Evolutionary conservation across 2,113 vertebrate species (phyloP).

Genomic region (Tor tambroides): DNA sequence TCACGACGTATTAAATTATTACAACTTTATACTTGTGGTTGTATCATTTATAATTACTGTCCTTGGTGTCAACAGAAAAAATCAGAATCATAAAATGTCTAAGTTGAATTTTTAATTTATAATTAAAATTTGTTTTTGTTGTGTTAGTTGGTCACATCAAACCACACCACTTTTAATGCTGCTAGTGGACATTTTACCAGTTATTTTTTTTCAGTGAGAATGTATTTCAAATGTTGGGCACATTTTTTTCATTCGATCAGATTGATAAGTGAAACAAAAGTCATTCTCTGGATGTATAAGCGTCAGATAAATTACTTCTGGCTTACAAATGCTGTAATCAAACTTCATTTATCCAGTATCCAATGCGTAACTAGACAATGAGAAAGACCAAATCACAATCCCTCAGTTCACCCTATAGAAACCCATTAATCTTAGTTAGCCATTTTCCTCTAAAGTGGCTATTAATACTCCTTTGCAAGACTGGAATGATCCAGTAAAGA

Average conservation of each 20-base stretch:
- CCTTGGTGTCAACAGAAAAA: too few species aligned
- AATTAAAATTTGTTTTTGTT: neutral
- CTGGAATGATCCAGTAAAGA: neutral
- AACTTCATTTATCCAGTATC: neutral
- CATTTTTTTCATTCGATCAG: neutral
- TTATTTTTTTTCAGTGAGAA: neutral
- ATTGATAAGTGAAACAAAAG: neutral
- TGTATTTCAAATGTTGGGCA: neutral
- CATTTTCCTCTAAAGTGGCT: conserved; percentile 10
- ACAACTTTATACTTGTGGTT: too few species aligned
- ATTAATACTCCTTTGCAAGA: conserved; percentile 17
- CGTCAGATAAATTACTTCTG: conserved; percentile 1
- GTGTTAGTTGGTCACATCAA: neutral
- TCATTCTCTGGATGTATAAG: neutral
- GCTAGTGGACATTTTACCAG: neutral
- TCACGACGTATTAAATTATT: too few species aligned
- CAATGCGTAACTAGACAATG: neutral
- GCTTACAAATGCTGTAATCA: conserved; percentile 21
- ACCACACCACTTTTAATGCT: neutral
- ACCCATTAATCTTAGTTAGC: neutral
- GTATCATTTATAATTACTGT: too few species aligned
- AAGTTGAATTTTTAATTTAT: too few species aligned
- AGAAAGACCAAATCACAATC: neutral
- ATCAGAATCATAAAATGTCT: too few species aligned
- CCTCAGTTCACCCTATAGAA: neutral